A percentile compares a stretch with the other conserved stretches of the same genome.
phyloP scores from a whole-genome alignment of 2,888 invertebrate genomes.

The Pardosa pseudoannulata region DNA sequence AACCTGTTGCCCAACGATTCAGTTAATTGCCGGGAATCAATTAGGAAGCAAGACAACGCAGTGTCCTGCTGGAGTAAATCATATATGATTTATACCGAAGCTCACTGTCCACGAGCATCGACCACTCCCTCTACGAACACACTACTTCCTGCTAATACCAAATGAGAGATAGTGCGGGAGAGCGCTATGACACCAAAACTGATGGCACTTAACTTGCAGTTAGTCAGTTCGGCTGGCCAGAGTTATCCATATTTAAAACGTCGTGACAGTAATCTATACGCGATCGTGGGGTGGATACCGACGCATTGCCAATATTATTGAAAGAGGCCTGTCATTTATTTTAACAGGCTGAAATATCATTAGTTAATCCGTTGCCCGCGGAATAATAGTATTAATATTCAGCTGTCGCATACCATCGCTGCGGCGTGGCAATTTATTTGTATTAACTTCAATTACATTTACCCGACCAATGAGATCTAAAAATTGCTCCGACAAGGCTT shows the following conservation, averaged over 20 bases:
- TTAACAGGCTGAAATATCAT: neutral
- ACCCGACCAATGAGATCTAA: neutral
- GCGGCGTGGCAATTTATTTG: neutral
- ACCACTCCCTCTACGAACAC: slow-evolving; percentile 16
- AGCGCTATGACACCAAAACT: slow-evolving; percentile 5
- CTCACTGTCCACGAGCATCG: neutral
- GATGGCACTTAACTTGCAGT: slow-evolving; percentile 11
- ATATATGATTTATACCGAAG: slow-evolving; percentile 49
- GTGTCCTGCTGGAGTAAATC: slow-evolving; percentile 38
- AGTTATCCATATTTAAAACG: neutral
- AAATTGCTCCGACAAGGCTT: neutral
- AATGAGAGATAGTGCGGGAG: neutral
- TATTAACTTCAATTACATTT: neutral
- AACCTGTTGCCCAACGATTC: slow-evolving; percentile 3
- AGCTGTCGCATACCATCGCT: neutral
- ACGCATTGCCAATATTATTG: neutral
- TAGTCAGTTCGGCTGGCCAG: neutral
- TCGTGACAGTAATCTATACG: neutral
- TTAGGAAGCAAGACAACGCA: slow-evolving; percentile 32
- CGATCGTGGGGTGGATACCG: neutral
- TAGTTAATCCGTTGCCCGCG: neutral
- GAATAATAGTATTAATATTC: neutral
- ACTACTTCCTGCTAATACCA: neutral
- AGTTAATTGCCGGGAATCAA: slow-evolving; percentile 63
- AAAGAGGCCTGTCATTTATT: neutral